Base-by-base conservation (phyloP, 1,140 invertebrate species). In the Aphidius gifuensis region DNA sequence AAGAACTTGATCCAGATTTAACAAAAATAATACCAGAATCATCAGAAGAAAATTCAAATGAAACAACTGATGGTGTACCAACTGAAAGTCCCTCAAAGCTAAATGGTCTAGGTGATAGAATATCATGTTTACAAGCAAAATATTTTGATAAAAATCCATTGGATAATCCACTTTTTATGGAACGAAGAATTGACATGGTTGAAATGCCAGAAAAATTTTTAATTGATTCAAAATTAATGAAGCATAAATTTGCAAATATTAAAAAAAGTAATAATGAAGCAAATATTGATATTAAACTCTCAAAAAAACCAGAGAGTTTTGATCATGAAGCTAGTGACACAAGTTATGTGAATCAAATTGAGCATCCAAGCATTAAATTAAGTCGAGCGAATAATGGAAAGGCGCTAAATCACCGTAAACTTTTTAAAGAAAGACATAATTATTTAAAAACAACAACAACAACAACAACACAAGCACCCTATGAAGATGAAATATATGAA, bases 81-180 rank as follows among this genome's bases (percentile, higher is more conserved):
- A 71, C 71, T 7, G 66, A 70, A 46, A 64, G 77, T 62, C 49
- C 69, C 4, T 80, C 81, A 6, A 75, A 82, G 61, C 66, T 86
- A 9, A 65, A 64, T 51, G 85, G 85, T 9, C 74, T 91, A 8
- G 88, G 88, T 5, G 85, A 90, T 66, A 87, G 87, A 78, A 85
- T 92, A n/a, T 85, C 88, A 64, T 92, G 90, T 70, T 85, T 88
- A 21, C 89, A 88, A 75, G 78, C 78, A 5, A 89, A 88, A 79
- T 90, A 87, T 77, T 91, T 91, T 69, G 90, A 88, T 47, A 75
- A 83, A 50, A 83, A 90, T 75, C 90, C 89, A 4, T 74, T 91
- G 56, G 89, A 92, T 67, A 91, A 85, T 81, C 90, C 90, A 1
- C 79, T 91, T 64, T 91, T 91, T 72, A 75, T 82, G 57, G 88